Conservation (phyloP, 1,140 invertebrate species). For the Hylaeus volcanicus region DNA sequence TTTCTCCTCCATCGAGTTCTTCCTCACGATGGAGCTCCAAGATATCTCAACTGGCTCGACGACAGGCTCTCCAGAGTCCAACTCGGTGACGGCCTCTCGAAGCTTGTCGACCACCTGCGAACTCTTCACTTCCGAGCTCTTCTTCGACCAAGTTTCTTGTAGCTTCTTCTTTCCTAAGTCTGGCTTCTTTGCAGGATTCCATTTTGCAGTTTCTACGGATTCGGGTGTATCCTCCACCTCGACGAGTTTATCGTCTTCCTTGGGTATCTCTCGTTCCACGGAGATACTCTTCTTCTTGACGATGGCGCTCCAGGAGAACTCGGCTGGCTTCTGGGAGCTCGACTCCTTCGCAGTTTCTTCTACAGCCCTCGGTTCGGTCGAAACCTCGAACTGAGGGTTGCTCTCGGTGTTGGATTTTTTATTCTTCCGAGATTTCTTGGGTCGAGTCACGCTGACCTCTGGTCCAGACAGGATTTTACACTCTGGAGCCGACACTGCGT, state of each 20-base stretch:
- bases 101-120: neutral
- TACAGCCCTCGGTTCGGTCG: neutral
- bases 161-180: neutral
- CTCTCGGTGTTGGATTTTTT: slow-evolving; percentile 34
- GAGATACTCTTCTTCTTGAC: slow-evolving; percentile 57
- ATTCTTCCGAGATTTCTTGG: slow-evolving; percentile 58
- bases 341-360: slow-evolving; percentile 31
- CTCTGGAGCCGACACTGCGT: slow-evolving; percentile 39
- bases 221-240: slow-evolving; percentile 14
- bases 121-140: neutral
- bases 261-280: neutral
- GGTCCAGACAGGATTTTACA: slow-evolving; percentile 65
- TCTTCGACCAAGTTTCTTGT: neutral
- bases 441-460: slow-evolving; percentile 36
- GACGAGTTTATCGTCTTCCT: slow-evolving; percentile 35
- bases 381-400: slow-evolving; percentile 11
- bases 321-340: neutral
- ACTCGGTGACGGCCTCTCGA: slow-evolving; percentile 35
- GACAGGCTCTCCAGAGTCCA: neutral
- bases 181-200: neutral
- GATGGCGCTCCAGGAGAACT: slow-evolving; percentile 69
- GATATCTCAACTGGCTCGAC: slow-evolving; percentile 40
- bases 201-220: neutral
- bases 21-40: slow-evolving; percentile 69
- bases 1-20: neutral